A percentile compares a stretch with the other conserved stretches of the same genome.
These are phyloP conservation scores for Nycticorax nycticorax DNA, from an alignment of 2,113 vertebrate genomes.

Conservation along the genomic window DNA sequence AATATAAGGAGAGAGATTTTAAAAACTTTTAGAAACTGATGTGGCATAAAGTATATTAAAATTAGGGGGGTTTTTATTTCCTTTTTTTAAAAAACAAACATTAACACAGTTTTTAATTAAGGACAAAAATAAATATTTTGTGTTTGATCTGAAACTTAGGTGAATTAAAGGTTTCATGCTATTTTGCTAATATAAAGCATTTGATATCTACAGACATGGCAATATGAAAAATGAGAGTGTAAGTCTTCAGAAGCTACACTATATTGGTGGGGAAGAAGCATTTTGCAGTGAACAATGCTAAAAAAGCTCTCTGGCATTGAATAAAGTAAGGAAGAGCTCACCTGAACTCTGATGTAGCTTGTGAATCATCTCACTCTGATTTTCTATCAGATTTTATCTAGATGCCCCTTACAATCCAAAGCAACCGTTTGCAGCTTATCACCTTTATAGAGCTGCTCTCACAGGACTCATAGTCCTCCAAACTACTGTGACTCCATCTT, in stretches of 20 bases:
- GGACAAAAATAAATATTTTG: neutral
- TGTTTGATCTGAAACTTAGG: neutral
- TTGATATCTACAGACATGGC: neutral
- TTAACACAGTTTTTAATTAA: neutral
- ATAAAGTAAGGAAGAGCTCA: neutral
- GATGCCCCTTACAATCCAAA: neutral
- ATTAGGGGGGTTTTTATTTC: rapidly evolving
- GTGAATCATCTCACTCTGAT: neutral
- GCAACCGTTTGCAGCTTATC: neutral
- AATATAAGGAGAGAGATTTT: neutral
- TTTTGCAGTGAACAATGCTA: neutral
- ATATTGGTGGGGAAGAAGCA: neutral
- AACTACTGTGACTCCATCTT: neutral
- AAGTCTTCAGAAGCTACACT: neutral
- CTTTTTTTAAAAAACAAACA: neutral
- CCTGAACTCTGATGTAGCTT: neutral
- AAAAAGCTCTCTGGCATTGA: neutral
- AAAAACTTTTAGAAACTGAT: neutral
- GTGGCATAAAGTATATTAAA: neutral
- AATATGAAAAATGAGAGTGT: neutral
- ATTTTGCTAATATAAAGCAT: neutral
- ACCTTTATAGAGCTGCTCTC: neutral
- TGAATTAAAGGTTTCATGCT: neutral
- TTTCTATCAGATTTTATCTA: neutral
- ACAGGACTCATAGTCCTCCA: neutral